Conservation (phyloP, 2,797 vertebrate genomes). For the Moxostoma hubbsi region DNA sequence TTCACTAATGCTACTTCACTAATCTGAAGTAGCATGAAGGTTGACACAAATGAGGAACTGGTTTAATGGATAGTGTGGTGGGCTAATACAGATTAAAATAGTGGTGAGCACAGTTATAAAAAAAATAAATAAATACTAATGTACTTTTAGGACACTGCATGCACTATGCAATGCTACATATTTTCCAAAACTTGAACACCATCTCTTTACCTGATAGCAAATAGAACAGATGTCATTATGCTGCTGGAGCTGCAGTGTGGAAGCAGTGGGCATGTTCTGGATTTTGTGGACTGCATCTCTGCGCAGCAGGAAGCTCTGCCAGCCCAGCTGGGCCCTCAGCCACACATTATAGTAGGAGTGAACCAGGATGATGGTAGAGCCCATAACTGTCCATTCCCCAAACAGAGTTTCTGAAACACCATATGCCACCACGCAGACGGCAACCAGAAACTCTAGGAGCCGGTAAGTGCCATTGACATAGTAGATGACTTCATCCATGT, state of each 20-base stretch:
- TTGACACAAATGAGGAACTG: background rate
- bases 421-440: constrained; percentile 94
- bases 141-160: too few species aligned
- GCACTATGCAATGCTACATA: too few species aligned
- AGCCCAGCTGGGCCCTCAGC: constrained; percentile 95
- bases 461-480: constrained; percentile 96
- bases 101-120: too few species aligned
- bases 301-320: constrained; percentile 97
- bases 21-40: too few species aligned
- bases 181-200: too few species aligned
- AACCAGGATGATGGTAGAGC: constrained; percentile 97
- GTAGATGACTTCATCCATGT: constrained; percentile 99
- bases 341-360: constrained; percentile 98
- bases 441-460: constrained; percentile 94
- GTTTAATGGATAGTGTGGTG: background rate
- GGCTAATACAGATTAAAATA: too few species aligned
- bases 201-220: constrained; percentile 90
- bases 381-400: constrained; percentile 98
- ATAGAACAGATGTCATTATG: constrained; percentile 99
- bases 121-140: too few species aligned
- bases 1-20: too few species aligned
- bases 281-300: constrained; percentile 97
- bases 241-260: constrained; percentile 86
- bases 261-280: constrained; percentile 91
- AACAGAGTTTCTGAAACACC: constrained; percentile 95